Base-by-base conservation (phyloP, 2,797 vertebrate species). In the Pelochelys cantorii region DNA sequence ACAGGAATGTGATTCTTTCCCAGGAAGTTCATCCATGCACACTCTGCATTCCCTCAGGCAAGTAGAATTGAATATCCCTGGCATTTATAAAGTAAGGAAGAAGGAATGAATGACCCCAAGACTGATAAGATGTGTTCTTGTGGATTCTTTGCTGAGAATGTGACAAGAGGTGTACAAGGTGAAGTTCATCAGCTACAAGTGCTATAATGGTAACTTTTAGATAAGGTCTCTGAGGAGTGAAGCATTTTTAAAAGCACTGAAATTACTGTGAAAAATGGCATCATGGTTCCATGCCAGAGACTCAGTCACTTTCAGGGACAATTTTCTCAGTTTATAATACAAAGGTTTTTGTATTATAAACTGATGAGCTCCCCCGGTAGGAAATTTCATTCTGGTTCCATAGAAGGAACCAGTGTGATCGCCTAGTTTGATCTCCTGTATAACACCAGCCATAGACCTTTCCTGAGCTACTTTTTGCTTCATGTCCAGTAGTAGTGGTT, bases 21-120 rank as follows among this genome's bases (percentile, higher is more conserved):
- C 83, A 88, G 52, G 2, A 85, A 78, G 84, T 84, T 75, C 55
- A 62, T 79, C 59, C 77, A 53, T 83, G 93, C 85, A 25, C 59
- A 74, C 37, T 14, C 42, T 94, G 81, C 42, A 55, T 52, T 57
- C 6, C 3, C n/a, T 88, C n/a, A 1, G 0, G 10, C 3, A 1
- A 42, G 68, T 74, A 87, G 83, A 68, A 90, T 96, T 89, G 48
- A 75, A 84, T 59, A 86, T n/a, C 83, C 10, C 57, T 78, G 82
- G 93, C 92, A 85, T 88, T 80, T 88, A 94, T 89, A 93, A 92
- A 92, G 27, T 55, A 88, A 29, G 77, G 77, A 96, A 87, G 65
- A 82, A 42, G 84, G 94, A 96, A 87, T 14, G 56, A 53, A 79
- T 62, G 84, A 93, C 14, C 77, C 14, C 86, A 29, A 53, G 65